Conservation (phyloP, 30 jellyfish, hydroid and myxozoan species). For the Pseudorhiza aurosa region DNA sequence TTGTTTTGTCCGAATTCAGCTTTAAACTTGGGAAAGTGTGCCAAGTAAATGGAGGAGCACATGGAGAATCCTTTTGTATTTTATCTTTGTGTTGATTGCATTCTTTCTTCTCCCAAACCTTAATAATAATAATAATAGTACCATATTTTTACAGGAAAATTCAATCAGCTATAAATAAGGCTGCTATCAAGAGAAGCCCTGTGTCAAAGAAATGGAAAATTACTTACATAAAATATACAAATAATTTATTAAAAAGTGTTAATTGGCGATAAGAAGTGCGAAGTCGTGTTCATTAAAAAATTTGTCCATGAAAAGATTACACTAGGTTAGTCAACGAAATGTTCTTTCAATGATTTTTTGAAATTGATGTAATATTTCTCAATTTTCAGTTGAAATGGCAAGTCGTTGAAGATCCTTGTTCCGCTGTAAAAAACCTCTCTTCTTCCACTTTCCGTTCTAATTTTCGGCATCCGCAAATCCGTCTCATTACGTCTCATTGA, state of each 20-base stretch:
- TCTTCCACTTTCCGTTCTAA: constrained; percentile 52
- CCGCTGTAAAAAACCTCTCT: constrained; percentile 46
- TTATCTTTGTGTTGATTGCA: neutral
- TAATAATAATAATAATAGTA: no score
- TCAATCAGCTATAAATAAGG: no score
- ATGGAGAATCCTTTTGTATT: neutral
- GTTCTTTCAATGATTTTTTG: constrained; percentile 3
- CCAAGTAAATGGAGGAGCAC: neutral
- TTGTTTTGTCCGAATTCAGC: constrained; percentile 27
- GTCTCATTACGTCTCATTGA: constrained; percentile 51
- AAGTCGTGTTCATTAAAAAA: no score
- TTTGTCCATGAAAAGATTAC: no score
- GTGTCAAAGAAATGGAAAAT: no score
- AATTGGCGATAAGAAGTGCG: no score
- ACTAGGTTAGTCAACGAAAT: neutral
- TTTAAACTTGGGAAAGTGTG: no score
- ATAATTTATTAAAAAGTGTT: no score
- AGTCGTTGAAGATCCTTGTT: constrained; percentile 44
- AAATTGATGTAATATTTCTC: neutral
- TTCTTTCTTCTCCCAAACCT: constrained; percentile 4
- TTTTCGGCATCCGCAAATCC: constrained; percentile 62
- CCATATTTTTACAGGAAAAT: no score
- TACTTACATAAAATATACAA: no score
- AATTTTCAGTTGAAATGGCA: constrained; percentile 24
- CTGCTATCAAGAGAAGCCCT: no score